Evolutionary conservation across 2,113 vertebrate species (phyloP), one percentile per base, ranked within the genome.

Genomic region (Speoplatyrhinus poulsoni): DNA sequence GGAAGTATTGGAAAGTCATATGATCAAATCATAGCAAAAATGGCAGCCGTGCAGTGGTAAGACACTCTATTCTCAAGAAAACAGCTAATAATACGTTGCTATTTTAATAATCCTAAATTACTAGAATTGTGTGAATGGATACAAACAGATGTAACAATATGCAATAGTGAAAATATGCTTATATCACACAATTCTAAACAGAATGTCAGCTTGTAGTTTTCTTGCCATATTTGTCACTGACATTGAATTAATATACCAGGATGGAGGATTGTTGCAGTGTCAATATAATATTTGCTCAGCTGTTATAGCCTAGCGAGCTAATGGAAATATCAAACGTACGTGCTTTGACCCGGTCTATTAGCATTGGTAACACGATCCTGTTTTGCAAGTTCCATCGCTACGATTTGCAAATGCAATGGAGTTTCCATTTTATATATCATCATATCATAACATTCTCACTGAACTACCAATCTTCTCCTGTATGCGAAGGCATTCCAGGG

Each of bases 401-500:
- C 2, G 10, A 52, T 15, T 52, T 52, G 1, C 10, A 52, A 15
- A 12, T 12, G 26, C 26, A 8, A 52, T 52, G 10, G 10, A 3
- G 11, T 11, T 52, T 11, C 49, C 49, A 52, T 26, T 26, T 26
- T 26, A 26, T 26, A 26, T 26, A 26, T 26, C 26, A 26, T 26
- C 26, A 53, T 4, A 53, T n/a, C 12, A 6, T 4, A 6, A n/a
- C 15, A 5, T 3, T 53, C 12, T 13, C 6, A 13, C 12, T 13
- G 6, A 4, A 41, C 19, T 13, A 6, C 33, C 3, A 49, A n/a
- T 33, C 13, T 60, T 65, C 54, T 59, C 15, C 15, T 32, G 7
- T 12, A 3, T 53, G 46, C 33, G 69, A 58, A 99, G 98, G 98
- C 94, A 93, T 33, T 94, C 96, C 4, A 90, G 94, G 13, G 77